These are phyloP conservation scores for Drosophila miranda DNA, from an alignment of 1,140 invertebrate genomes.

Conservation along the genomic window DNA sequence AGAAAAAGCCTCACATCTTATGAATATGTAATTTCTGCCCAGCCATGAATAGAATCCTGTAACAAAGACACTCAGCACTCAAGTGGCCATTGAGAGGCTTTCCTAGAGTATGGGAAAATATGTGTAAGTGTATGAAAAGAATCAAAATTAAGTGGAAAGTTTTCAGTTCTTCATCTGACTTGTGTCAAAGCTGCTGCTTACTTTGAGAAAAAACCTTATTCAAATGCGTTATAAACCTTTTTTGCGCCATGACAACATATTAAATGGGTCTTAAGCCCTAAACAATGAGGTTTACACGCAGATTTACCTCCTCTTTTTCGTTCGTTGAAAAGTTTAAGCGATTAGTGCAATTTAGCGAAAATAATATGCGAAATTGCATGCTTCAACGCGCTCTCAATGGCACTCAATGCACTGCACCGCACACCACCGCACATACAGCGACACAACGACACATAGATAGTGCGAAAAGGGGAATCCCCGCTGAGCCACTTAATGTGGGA, in stretches of 20 bases:
- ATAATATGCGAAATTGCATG: slow-evolving; percentile 75
- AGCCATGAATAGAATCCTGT: slow-evolving; percentile 41
- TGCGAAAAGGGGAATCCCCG: slow-evolving; percentile 36
- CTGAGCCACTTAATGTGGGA: slow-evolving; percentile 67
- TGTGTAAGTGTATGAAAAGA: slow-evolving; percentile 24
- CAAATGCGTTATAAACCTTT: slow-evolving; percentile 53
- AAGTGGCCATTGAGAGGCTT: slow-evolving; percentile 45
- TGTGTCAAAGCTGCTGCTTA: slow-evolving; percentile 5
- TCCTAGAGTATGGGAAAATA: background rate
- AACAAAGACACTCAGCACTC: slow-evolving; percentile 29
- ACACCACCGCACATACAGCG: slow-evolving; percentile 5
- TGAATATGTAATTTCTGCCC: slow-evolving; percentile 47
- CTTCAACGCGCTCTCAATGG: slow-evolving; percentile 71
- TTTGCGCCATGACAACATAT: slow-evolving; percentile 59
- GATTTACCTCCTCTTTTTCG: slow-evolving; percentile 1
- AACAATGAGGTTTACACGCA: slow-evolving; percentile 48
- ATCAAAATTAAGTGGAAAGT: slow-evolving; percentile 50
- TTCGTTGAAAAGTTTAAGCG: slow-evolving; percentile 70
- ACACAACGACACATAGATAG: slow-evolving; percentile 20
- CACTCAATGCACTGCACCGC: slow-evolving; percentile 34
- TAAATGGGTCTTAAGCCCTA: slow-evolving; percentile 44
- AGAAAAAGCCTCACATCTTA: slow-evolving; percentile 41
- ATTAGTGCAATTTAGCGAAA: slow-evolving; percentile 80
- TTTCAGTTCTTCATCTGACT: slow-evolving; percentile 22
- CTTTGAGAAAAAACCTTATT: slow-evolving; percentile 33